Base-by-base conservation (phyloP, 2,797 vertebrate species). In the Onychomys arenicola region DNA sequence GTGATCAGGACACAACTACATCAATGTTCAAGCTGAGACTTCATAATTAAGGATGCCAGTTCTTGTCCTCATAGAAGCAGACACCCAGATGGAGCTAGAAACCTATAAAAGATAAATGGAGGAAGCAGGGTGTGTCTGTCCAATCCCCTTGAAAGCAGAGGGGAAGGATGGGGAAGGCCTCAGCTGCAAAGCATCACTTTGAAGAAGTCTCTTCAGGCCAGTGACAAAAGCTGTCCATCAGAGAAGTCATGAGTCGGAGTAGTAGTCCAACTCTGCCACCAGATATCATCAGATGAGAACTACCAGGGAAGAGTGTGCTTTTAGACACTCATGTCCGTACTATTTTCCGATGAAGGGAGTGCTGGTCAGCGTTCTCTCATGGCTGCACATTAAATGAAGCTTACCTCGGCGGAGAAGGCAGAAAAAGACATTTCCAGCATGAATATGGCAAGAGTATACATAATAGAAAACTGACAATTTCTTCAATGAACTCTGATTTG, bases 21-120 rank as follows among this genome's bases (percentile, higher is more conserved):
- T 12, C 25, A 52, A 73, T 84, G 52, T 34, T 86, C 94, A 69
- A 95, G 59, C 52, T 95, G 40, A 67, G 5, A 49, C n/a, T 76
- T 67, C 19, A 27, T 81, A 77, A 77, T 34, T 49, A 59, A 59
- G 19, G n/a, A 11, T 61, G 10, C 59, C 63, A 46, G 27, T 59
- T 92, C n/a, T 90, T 73, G 21, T 77, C 43, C 59, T 91, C 78
- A 52, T 10, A 37, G 59, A 95, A 91, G 75, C 37, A 80, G 32
- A 88, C 3, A 43, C 27, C 17, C 29, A 61, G 77, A 46, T 90
- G 14, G 59, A 82, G 57, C 57, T 63, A 83, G 69, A 81, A 8
- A 78, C 65, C 59, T 43, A 11, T 37, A 29, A 23, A 40, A 23
- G 57, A 67, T 40, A 21, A 75, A 67, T 29, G 37, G 84, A 63